A percentile compares a stretch with the other conserved stretches of the same genome.
Evolutionary conservation across 2,797 vertebrate genomes (phyloP).

Genomic region (Halcyon smyrnensis): DNA sequence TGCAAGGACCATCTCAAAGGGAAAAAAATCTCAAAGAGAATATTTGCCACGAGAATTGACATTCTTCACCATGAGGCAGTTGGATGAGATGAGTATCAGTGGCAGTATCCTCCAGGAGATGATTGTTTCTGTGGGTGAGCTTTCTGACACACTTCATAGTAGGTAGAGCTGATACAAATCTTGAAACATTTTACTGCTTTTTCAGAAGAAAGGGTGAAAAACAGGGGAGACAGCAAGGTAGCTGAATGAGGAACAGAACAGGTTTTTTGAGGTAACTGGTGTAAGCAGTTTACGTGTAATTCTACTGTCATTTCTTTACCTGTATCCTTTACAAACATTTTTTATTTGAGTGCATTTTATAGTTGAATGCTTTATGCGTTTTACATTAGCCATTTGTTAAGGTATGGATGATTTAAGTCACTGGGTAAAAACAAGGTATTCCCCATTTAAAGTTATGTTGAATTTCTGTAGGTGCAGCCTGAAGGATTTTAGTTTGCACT

Average conservation of each 20-base stretch:
- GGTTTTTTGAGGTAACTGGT: neutral
- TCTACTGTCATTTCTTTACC: neutral
- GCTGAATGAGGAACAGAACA: neutral
- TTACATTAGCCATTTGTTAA: neutral
- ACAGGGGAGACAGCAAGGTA: neutral
- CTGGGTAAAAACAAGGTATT: neutral
- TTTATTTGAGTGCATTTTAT: neutral
- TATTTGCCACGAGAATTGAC: neutral
- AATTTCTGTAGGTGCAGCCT: neutral
- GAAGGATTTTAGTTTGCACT: neutral
- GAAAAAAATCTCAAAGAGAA: neutral
- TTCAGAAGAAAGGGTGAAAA: neutral
- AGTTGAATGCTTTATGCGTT: neutral
- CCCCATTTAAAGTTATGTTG: fast-evolving
- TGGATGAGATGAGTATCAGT: neutral
- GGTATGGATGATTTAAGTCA: neutral
- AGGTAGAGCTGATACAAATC: neutral
- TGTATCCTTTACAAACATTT: neutral
- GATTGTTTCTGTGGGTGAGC: neutral
- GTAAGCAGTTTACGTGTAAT: neutral
- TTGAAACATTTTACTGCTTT: neutral
- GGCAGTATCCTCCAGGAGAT: neutral
- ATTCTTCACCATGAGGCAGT: neutral
- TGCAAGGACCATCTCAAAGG: neutral
- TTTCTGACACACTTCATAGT: neutral